Evolutionary conservation across 2,113 vertebrate genomes (phyloP).

Genomic region (mouse (Mus musculus)): GRCm39 chr5:91884001-91884500

Average conservation of each 20-base stretch:
- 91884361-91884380: constrained; percentile 20
- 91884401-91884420: not conserved
- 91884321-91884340: not conserved
- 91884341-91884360: not conserved
- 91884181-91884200: not conserved
- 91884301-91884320: not conserved
- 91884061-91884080: constrained; percentile 48
- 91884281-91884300: not conserved
- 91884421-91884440: not conserved
- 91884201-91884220: not conserved
- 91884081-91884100: constrained; percentile 51
- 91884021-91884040: constrained; percentile 57
- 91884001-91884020: constrained; percentile 23
- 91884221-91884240: not conserved
- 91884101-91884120: constrained; percentile 45
- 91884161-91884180: not conserved
- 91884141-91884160: not conserved
- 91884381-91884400: not conserved
- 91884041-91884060: constrained; percentile 20
- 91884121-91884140: constrained; percentile 37
- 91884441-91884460: not conserved
- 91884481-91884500: not conserved
- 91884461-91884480: not conserved
- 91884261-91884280: constrained; percentile 32
- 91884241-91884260: not conserved